Base-by-base conservation (phyloP, 1,140 invertebrate genomes). In the Paramacrobiotus metropolitanus region DNA sequence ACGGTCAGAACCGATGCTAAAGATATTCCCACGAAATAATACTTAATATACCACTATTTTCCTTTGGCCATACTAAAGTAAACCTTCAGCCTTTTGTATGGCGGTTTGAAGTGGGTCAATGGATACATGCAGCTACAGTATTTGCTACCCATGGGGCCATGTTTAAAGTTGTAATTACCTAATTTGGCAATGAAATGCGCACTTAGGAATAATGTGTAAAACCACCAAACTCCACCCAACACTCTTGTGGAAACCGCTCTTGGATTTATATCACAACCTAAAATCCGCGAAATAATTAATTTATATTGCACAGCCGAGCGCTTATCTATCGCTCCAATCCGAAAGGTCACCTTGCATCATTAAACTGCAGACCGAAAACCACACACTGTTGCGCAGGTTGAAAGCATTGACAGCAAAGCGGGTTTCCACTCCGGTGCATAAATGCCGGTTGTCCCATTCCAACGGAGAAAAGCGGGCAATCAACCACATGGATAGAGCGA, bases 391-490 rank as follows among this genome's bases (percentile, higher is more conserved):
- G 9, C 70, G 55, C 3, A 71, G 31, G 28, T 61, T 70, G 62
- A 70, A 70, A 55, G 70, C 68, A 62, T 70, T 70, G 30, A 60
- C 34, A 15, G 48, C 48, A 4, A 15, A 55, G 15, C 4, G 15
- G 48, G 48, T 55, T 28, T 15, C 48, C 15, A 55, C 9, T 9
- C 48, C 48, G 15, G 48, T 55, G 72, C 86, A 93, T 1, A 87
- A 86, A 71, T 88, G 86, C 2, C 84, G 85, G 73, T 85, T 89
- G 70, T 82, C 85, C 91, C 91, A 96, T 73, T 96, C 91, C 72
- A 94, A 93, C n/a, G 91, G 91, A n/a, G 86, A 91, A 72, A 96
- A 92, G 62, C 87, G 78, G 0, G 90, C 90, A 81, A 95, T 86
- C 21, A 95, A 85, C 74, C 93, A 95, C 59, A 95, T 75, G 2